phyloP scores from a whole-genome alignment of 2,888 invertebrate genomes.

The Athrips mouffetella region DNA sequence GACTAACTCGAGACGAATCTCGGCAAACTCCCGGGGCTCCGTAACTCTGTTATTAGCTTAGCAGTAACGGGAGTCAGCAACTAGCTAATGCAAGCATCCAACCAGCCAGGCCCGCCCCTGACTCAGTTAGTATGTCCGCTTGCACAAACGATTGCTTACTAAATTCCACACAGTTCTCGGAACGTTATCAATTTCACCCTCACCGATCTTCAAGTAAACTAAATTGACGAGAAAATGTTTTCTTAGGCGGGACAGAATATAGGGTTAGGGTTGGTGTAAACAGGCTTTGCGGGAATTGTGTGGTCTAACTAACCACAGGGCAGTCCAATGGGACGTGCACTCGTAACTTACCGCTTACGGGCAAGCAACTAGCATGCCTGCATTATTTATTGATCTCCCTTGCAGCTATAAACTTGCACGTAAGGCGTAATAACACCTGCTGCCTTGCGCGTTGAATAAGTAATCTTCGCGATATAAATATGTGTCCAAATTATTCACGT shows the following conservation, averaged over 20 bases:
- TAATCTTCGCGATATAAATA: slow-evolving; percentile 5
- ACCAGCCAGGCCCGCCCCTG: slow-evolving; percentile 39
- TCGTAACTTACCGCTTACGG: slow-evolving; percentile 31
- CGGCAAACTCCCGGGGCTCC: slow-evolving; percentile 37
- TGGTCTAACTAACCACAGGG: slow-evolving; percentile 27
- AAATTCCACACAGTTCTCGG: neutral
- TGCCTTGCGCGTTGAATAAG: slow-evolving; percentile 9
- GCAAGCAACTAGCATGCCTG: slow-evolving; percentile 26
- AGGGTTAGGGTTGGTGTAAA: slow-evolving; percentile 6
- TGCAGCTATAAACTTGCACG: slow-evolving; percentile 24
- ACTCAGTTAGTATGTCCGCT: slow-evolving; percentile 22
- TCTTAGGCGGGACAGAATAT: neutral
- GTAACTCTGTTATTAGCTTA: slow-evolving; percentile 59
- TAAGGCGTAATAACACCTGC: slow-evolving; percentile 25
- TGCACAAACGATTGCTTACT: slow-evolving; percentile 9
- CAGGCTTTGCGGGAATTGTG: slow-evolving; percentile 4
- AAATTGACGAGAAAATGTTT: slow-evolving; percentile 2
- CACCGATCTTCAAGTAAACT: neutral
- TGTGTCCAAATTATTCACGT: slow-evolving; percentile 6
- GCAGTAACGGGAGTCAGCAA: slow-evolving; percentile 48
- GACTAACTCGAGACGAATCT: slow-evolving; percentile 35
- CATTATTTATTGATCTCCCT: slow-evolving; percentile 29
- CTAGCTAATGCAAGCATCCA: slow-evolving; percentile 38
- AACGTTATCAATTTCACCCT: slow-evolving; percentile 4
- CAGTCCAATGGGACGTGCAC: slow-evolving; percentile 32